These are phyloP conservation scores for Eupithecia inturbata DNA, from an alignment of 2,888 invertebrate genomes.

Conservation along the genomic window DNA sequence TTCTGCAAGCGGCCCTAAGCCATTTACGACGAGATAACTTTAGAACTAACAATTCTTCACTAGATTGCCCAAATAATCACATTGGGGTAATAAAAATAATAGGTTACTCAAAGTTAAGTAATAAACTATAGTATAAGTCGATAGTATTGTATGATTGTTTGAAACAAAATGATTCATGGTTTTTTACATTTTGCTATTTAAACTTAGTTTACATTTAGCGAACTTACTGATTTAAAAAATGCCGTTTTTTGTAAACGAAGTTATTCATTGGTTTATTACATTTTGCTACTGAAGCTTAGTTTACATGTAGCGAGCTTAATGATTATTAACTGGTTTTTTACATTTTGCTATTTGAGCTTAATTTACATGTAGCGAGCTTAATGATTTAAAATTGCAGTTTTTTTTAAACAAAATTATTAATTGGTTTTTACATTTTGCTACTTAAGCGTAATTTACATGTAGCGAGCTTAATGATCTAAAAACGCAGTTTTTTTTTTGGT, in stretches of 20 bases:
- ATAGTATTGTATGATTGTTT: constrained; percentile 10
- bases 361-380: not conserved
- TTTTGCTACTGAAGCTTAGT: constrained; percentile 11
- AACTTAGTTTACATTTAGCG: constrained; percentile 11
- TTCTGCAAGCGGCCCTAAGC: too few species aligned
- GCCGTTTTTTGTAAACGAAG: constrained; percentile 11
- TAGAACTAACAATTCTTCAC: not conserved
- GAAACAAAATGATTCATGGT: constrained; percentile 18
- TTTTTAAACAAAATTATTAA: constrained; percentile 6
- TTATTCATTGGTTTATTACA: constrained; percentile 7
- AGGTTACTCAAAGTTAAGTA: constrained; percentile 23
- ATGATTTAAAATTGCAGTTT: not conserved
- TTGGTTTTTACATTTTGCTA: too few species aligned
- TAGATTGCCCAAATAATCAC: not conserved
- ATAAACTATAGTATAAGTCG: constrained; percentile 30
- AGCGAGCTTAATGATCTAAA: not conserved
- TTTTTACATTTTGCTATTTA: constrained; percentile 11
- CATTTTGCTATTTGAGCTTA: not conserved
- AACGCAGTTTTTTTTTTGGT: not conserved
- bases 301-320: too few species aligned
- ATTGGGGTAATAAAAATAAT: not conserved
- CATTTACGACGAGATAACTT: not conserved
- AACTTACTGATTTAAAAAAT: not conserved
- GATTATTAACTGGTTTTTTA: too few species aligned
- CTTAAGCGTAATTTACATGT: constrained; percentile 2